These are phyloP conservation scores for Philonicus albiceps DNA, from an alignment of 2,888 invertebrate genomes.

Conservation along the genomic window DNA sequence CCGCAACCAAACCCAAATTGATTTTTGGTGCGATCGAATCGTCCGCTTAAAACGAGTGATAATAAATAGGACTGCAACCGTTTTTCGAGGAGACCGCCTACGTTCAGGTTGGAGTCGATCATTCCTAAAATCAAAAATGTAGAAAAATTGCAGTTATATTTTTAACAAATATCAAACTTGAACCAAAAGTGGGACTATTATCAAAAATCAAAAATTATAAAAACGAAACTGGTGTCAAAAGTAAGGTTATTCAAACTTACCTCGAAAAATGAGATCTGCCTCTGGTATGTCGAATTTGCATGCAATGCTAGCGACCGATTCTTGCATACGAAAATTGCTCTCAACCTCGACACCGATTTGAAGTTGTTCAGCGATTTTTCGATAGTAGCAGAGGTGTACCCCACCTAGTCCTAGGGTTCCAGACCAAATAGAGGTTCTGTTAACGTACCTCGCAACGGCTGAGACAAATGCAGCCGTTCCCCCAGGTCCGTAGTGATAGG, in stretches of 20 bases:
- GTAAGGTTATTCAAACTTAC: slow-evolving; percentile 65
- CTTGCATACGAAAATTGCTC: slow-evolving; percentile 88
- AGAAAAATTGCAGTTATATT: no score
- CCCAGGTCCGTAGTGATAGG: slow-evolving; percentile 92
- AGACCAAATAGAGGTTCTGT: slow-evolving; percentile 70
- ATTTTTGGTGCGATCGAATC: slow-evolving; percentile 91
- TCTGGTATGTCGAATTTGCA: slow-evolving; percentile 96
- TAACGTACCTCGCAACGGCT: slow-evolving; percentile 75
- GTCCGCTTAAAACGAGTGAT: slow-evolving; percentile 89
- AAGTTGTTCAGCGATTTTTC: slow-evolving; percentile 89
- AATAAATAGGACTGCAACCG: slow-evolving; percentile 92
- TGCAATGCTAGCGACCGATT: slow-evolving; percentile 88
- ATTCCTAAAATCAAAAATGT: slow-evolving; percentile 74
- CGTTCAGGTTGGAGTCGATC: slow-evolving; percentile 91
- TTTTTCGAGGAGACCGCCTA: slow-evolving; percentile 94
- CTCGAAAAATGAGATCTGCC: slow-evolving; percentile 93
- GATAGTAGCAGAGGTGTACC: slow-evolving; percentile 91
- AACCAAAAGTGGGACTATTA: no score
- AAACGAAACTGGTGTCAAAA: no score
- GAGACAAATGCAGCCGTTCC: slow-evolving; percentile 89
- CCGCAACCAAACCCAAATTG: slow-evolving; percentile 94
- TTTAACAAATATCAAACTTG: no score
- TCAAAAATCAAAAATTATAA: no score
- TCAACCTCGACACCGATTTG: slow-evolving; percentile 94
- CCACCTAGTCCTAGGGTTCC: slow-evolving; percentile 81